These are phyloP conservation scores for Salminus brasiliensis DNA, from an alignment of 2,113 vertebrate genomes.

Conservation along the genomic window DNA sequence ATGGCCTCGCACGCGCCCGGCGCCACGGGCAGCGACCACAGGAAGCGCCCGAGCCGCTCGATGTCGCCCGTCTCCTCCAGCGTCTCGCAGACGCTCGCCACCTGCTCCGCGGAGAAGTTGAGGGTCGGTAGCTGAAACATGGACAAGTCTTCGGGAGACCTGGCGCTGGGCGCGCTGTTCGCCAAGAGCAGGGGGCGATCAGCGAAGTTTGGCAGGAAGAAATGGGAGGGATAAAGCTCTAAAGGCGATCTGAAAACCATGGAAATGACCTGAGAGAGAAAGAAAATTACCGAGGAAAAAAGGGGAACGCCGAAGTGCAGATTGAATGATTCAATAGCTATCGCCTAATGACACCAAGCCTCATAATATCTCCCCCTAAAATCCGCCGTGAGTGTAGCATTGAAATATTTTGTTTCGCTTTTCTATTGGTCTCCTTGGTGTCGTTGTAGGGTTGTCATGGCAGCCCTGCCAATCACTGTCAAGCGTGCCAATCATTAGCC, in stretches of 20 bases:
- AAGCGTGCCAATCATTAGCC: conserved; percentile 99
- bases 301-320: conserved; percentile 84
- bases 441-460: conserved; percentile 99
- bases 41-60: conserved; percentile 97
- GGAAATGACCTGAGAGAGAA: conserved; percentile 95
- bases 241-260: conserved; percentile 99
- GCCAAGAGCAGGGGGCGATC: conserved; percentile 95
- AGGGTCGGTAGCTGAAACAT: conserved; percentile 99
- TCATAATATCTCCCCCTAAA: conserved; percentile 99
- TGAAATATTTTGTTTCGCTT: conserved; percentile 99
- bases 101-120: conserved; percentile 99
- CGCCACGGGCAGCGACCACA: conserved; percentile 98
- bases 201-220: conserved; percentile 99
- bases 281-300: conserved; percentile 85
- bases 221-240: conserved; percentile 99
- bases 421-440: conserved; percentile 99
- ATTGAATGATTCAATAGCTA: conserved; percentile 97
- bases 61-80: conserved; percentile 99
- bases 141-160: conserved; percentile 98
- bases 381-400: conserved; percentile 99
- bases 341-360: conserved; percentile 99
- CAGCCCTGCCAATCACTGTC: conserved; percentile 99
- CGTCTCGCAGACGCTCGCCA: conserved; percentile 99
- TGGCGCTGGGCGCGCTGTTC: conserved; percentile 88
- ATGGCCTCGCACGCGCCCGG: conserved; percentile 98